Evolutionary conservation across 2,888 invertebrate genomes (phyloP).

Genomic region (Oligia latruncula): DNA sequence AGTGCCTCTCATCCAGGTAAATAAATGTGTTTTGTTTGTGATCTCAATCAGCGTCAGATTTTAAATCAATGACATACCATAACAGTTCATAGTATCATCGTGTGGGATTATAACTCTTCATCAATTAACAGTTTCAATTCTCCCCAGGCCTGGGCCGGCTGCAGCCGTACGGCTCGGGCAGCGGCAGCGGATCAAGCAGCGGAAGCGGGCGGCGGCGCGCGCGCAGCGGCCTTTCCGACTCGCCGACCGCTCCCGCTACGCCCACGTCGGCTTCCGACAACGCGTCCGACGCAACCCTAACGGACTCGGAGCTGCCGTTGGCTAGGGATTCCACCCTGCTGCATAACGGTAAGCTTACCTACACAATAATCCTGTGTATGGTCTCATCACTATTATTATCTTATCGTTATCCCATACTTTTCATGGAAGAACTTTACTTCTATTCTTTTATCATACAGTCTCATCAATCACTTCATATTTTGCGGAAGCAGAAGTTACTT

Average conservation of each 20-base stretch:
- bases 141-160: conserved; percentile 93
- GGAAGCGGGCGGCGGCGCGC: conserved; percentile 90
- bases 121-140: conserved; percentile 67
- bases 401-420: background rate
- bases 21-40: conserved; percentile 4
- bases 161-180: conserved; percentile 95
- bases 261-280: conserved; percentile 94
- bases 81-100: background rate
- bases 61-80: conserved; percentile 1
- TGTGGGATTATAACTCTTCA: background rate
- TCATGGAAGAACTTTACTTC: too few species aligned
- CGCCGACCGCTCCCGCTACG: conserved; percentile 91
- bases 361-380: background rate
- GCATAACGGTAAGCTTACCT: conserved; percentile 93
- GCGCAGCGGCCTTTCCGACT: conserved; percentile 93
- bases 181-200: conserved; percentile 93
- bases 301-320: conserved; percentile 95
- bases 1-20: conserved; percentile 17
- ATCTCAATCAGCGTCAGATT: background rate
- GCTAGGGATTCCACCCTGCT: conserved; percentile 95
- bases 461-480: background rate
- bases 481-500: background rate
- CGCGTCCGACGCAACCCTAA: conserved; percentile 96
- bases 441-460: background rate
- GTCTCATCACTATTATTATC: background rate